Evolutionary conservation across 2,113 vertebrate genomes (phyloP).

Genomic region (Potamarius usumacintae): DNA sequence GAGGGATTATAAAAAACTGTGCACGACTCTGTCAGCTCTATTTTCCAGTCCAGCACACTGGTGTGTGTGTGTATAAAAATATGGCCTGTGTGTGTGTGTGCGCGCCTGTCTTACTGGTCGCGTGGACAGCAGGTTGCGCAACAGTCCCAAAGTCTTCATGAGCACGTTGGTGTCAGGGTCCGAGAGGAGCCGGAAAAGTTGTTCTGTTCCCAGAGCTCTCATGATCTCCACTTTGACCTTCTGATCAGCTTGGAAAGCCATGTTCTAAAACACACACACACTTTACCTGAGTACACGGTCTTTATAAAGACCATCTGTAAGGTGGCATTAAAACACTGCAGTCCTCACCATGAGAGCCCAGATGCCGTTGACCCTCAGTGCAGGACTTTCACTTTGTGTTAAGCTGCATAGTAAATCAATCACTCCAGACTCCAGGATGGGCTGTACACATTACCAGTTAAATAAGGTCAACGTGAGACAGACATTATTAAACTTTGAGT

Average conservation of each 20-base stretch:
- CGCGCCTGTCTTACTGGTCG: constrained; percentile 81
- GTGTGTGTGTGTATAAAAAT: no score
- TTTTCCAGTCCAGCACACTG: not conserved
- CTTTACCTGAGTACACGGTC: not conserved
- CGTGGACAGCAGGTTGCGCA: constrained; percentile 94
- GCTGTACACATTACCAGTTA: constrained; percentile 68
- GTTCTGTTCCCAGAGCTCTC: constrained; percentile 92
- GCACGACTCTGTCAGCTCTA: not conserved
- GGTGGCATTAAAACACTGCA: no score
- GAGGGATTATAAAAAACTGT: not conserved
- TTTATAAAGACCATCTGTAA: not conserved
- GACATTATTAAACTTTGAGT: not conserved
- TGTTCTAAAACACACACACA: constrained; percentile 79
- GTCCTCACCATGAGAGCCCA: constrained; percentile 96
- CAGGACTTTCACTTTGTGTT: constrained; percentile 95
- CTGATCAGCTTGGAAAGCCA: constrained; percentile 99
- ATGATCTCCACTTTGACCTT: constrained; percentile 98
- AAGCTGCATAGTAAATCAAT: constrained; percentile 96
- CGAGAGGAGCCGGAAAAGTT: constrained; percentile 92
- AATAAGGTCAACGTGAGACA: not conserved
- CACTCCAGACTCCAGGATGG: constrained; percentile 97
- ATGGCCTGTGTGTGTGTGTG: not conserved
- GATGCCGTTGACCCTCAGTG: constrained; percentile 95
- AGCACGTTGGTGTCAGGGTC: constrained; percentile 94
- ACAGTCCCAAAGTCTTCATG: constrained; percentile 96